These are phyloP conservation scores for Chionomys nivalis DNA, from an alignment of 2,113 vertebrate species.

Conservation along the genomic window DNA sequence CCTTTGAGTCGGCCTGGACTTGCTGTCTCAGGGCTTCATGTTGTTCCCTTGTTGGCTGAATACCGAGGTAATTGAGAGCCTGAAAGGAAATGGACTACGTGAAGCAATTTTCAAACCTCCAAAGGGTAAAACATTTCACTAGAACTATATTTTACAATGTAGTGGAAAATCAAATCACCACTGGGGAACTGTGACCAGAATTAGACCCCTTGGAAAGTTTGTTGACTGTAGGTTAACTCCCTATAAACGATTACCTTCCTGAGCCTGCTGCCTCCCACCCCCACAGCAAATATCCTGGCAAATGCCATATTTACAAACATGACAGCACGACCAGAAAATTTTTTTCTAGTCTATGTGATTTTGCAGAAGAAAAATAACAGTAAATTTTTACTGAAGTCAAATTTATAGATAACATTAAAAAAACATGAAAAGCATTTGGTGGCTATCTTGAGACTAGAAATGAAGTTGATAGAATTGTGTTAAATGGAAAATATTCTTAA, in stretches of 20 bases:
- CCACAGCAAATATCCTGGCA: not conserved
- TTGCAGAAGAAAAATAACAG: constrained; percentile 3
- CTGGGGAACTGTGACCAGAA: not conserved
- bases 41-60: constrained; percentile 90
- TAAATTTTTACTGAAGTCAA: not conserved
- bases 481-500: not conserved
- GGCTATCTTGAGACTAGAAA: not conserved
- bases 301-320: constrained; percentile 1
- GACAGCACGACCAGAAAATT: not conserved
- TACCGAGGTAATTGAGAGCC: constrained; percentile 92
- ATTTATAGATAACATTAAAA: not conserved
- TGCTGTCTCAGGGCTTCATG: constrained; percentile 89
- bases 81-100: constrained; percentile 79
- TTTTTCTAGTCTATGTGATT: not conserved
- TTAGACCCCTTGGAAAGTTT: constrained; percentile 12
- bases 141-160: constrained; percentile 38
- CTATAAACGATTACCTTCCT: not conserved
- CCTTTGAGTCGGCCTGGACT: constrained; percentile 87
- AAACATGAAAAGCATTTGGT: not conserved
- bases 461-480: not conserved
- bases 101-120: constrained; percentile 38
- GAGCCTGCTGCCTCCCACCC: not conserved
- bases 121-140: constrained; percentile 57
- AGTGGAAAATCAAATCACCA: constrained; percentile 34
- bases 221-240: not conserved